These are phyloP conservation scores for Telenomus remus DNA, from an alignment of 1,140 invertebrate species.

Conservation along the genomic window DNA sequence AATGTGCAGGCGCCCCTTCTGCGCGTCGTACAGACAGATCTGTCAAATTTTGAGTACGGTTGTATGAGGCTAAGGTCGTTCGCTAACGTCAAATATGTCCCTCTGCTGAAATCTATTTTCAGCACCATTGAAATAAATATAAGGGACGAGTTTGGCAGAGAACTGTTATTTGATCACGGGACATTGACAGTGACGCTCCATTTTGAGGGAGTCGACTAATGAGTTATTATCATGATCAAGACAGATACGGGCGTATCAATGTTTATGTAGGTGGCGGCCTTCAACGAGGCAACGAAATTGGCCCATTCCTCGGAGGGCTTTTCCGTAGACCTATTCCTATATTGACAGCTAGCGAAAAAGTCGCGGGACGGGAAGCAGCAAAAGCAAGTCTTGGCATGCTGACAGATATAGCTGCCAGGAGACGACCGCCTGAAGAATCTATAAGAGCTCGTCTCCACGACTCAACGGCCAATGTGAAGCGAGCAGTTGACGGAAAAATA, in stretches of 20 bases:
- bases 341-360: background rate
- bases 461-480: conserved; percentile 42
- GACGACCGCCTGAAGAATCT: conserved; percentile 23
- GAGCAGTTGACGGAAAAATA: conserved; percentile 47
- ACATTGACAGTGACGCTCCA: conserved; percentile 43
- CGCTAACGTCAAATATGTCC: conserved; percentile 27
- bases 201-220: conserved; percentile 27
- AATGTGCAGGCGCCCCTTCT: conserved; percentile 44
- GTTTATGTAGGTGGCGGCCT: conserved; percentile 23
- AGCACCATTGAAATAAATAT: conserved; percentile 42
- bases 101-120: conserved; percentile 24
- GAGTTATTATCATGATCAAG: conserved; percentile 8
- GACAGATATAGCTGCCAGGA: background rate
- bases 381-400: background rate
- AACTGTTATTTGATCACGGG: conserved; percentile 37
- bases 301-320: background rate
- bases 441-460: conserved; percentile 23
- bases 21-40: conserved; percentile 22
- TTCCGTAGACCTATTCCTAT: conserved; percentile 14
- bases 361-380: background rate
- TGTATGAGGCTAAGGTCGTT: conserved; percentile 13
- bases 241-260: conserved; percentile 9
- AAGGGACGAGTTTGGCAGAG: conserved; percentile 29
- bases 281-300: conserved; percentile 40
- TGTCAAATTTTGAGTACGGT: no score